Evolutionary conservation across 2,797 vertebrate genomes (phyloP), one percentile per base, ranked within the genome.

Genomic region (Oophaga sylvatica): DNA sequence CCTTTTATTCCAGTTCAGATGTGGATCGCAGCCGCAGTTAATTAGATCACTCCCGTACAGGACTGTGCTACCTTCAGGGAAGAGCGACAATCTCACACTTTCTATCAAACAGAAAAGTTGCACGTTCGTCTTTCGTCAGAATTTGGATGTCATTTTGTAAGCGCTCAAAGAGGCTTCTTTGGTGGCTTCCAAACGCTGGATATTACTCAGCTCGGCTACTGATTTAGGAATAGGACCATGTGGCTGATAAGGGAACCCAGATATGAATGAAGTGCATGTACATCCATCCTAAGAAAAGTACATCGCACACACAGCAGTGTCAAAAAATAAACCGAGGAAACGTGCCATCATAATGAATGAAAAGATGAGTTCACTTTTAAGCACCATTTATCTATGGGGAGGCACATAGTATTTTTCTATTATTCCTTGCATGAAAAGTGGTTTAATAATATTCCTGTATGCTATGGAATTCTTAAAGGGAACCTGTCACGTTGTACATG

Each of bases 1-100:
- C 89, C 81, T 92, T 89, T 90, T 56, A 83, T 2, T 70, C 20
- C 81, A 4, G 31, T 48, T 90, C 81, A 89, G 63, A 0, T 81
- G 91, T 87, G 60, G 63, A 77, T 87, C 83, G 89, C 85, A 92
- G 87, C 79, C 90, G 0, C 13, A 80, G 6, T 15, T 89, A 84
- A 71, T 91, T 57, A 84, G 89, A 19, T 56, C 65, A 89, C 35
- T 73, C 20, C 35, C 78, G 3, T 57, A 41, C 45, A 20, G 62
- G 53, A 87, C 35, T 22, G 57, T 22, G 20, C 9, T 35, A 65
- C 60, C 82, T 80, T 53, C n/a, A 75, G 77, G 77, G 57, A 75
- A 48, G 12, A 84, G n/a, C 5, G 31, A 22, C 20, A 48, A 70
- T 70, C 31, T 63, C 45, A 73, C 5, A 22, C 15, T 68, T 78